Conservation (phyloP, 2,888 invertebrate genomes). For the Sclerodermus sp. region DNA sequence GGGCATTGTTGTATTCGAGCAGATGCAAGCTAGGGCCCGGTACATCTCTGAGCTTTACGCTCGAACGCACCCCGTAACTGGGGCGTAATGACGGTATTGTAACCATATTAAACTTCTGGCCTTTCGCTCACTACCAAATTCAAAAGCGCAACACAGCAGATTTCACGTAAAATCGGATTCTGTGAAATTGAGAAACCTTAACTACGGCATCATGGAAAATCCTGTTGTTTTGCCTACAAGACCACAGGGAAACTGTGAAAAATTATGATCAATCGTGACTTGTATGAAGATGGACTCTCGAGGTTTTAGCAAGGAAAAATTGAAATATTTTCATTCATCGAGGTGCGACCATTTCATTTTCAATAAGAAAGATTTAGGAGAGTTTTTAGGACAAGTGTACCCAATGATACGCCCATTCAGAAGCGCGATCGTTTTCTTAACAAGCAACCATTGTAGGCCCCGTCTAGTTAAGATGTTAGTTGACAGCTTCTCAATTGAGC, state of each 20-base stretch:
- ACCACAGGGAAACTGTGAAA: too few species aligned
- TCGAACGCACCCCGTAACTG: slow-evolving; percentile 44
- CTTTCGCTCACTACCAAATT: not conserved
- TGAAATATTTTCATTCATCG: too few species aligned
- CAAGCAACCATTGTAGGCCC: slow-evolving; percentile 50
- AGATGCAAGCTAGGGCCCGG: slow-evolving; percentile 31
- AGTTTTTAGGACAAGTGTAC: slow-evolving; percentile 14
- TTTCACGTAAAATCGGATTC: too few species aligned
- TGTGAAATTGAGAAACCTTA: too few species aligned
- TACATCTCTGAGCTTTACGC: slow-evolving; percentile 23
- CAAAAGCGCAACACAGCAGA: not conserved
- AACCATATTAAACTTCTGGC: slow-evolving; percentile 37
- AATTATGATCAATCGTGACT: too few species aligned
- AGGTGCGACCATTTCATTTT: too few species aligned
- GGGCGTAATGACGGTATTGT: slow-evolving; percentile 44
- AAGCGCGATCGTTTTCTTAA: slow-evolving; percentile 28
- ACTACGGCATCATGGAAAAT: too few species aligned
- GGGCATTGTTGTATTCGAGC: slow-evolving; percentile 28
- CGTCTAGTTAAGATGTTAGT: slow-evolving; percentile 51
- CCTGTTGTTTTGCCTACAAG: too few species aligned
- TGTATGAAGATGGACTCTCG: too few species aligned
- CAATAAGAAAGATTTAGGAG: too few species aligned
- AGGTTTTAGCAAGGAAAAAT: too few species aligned
- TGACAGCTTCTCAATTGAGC: slow-evolving; percentile 27
- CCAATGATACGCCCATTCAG: not conserved